Base-by-base conservation (phyloP, 1,140 invertebrate species). In the Saccostrea echinata region DNA sequence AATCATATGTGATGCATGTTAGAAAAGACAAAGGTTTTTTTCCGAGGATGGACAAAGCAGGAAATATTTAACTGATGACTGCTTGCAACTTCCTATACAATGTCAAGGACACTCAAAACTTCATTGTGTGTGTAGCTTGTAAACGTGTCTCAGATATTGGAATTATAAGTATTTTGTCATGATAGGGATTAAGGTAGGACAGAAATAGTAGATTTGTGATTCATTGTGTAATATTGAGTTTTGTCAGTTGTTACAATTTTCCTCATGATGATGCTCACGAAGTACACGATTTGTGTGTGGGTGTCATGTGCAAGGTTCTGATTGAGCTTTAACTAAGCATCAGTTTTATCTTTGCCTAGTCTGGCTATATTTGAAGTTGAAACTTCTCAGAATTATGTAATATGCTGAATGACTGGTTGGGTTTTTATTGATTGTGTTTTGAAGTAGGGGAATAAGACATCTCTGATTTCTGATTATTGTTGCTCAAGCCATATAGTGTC, bases 1-100 rank as follows among this genome's bases (percentile, higher is more conserved):
- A 76, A 76, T 76, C 27, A 33, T 30, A 3, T 76, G 68, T 30
- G 27, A 33, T 76, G 68, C 16, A 30, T 76, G 30, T 3, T 76
- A 27, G 13, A 76, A 76, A 71, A 30, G 68, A 33, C 12, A 18
- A 13, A 76, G 27, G 24, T 30, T 76, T 33, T 76, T 64, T 24
- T 76, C 27, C 55, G 33, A 33, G 68, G 68, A 76, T 76, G 68
- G 68, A 76, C 68, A 33, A 76, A 76, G 68, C 68, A 76, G 68
- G 68, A 76, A 76, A 76, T 76, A 76, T 76, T 33, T 76, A 76
- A 18, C 68, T 33, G 30, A 3, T 35, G 68, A 76, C 68, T 76
- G 68, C 24, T 76, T 27, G 68, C 68, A 76, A 76, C 68, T 76
- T 76, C 68, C 68, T 76, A 35, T 76, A 13, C 68, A 76, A 76